Percentiles rank a stretch among this genome's conserved stretches.
These are phyloP conservation scores for Temnothorax ravouxi DNA, from an alignment of 2,888 invertebrate genomes.

Conservation along the genomic window DNA sequence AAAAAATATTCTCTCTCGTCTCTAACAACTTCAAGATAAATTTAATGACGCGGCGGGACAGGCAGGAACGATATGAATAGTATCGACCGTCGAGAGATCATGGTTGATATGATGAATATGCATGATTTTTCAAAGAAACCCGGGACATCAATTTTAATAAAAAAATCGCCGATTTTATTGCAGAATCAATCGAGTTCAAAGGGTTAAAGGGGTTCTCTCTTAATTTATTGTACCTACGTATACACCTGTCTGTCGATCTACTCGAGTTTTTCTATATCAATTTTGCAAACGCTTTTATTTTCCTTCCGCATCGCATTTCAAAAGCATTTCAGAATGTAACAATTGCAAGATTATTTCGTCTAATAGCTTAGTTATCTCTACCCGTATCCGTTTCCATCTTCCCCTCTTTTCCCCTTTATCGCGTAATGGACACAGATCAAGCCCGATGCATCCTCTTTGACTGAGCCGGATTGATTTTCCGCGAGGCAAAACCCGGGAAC, in stretches of 20 bases:
- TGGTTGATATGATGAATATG: conserved; percentile 9
- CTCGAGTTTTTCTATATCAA: neutral
- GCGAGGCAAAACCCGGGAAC: conserved; percentile 33
- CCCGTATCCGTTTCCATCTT: conserved; percentile 16
- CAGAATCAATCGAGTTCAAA: neutral
- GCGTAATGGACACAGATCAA: conserved; percentile 57
- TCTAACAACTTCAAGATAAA: neutral
- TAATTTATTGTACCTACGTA: neutral
- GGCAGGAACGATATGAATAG: neutral
- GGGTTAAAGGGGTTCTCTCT: neutral
- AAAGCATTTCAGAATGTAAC: neutral
- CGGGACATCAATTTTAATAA: neutral
- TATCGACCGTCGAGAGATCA: conserved; percentile 11
- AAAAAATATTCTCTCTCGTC: neutral
- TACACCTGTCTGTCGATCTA: too few relatives aligned
- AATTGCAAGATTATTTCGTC: conserved; percentile 33
- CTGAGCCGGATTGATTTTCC: conserved; percentile 54
- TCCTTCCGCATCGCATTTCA: neutral
- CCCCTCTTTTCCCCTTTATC: neutral
- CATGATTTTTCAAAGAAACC: conserved; percentile 20
- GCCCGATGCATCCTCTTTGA: conserved; percentile 52
- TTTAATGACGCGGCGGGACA: neutral
- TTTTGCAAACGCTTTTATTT: neutral
- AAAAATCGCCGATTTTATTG: conserved; percentile 10
- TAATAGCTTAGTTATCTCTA: conserved; percentile 10